These are phyloP conservation scores for Phyllotreta cruciferae DNA, from an alignment of 2,888 invertebrate genomes.

Conservation along the genomic window DNA sequence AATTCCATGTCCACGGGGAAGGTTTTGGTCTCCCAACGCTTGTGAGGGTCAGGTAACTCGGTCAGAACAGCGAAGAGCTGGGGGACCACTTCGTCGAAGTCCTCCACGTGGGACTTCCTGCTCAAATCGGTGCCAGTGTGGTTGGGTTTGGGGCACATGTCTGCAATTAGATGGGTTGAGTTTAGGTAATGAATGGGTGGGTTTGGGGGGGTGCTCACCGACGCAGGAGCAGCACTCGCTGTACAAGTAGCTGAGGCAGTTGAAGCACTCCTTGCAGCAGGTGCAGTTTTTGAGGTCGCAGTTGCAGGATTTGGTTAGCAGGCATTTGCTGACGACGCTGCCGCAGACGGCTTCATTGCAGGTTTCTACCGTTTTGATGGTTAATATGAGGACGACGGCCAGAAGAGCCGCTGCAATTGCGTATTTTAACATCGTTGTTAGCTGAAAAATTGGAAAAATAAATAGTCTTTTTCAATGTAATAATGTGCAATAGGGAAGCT, in stretches of 20 bases:
- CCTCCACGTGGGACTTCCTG: slow-evolving; percentile 86
- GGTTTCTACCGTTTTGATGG: slow-evolving; percentile 32
- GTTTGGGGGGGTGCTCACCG: slow-evolving; percentile 81
- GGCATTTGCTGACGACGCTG: slow-evolving; percentile 94
- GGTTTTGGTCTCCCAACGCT: slow-evolving; percentile 84
- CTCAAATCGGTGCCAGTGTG: slow-evolving; percentile 68
- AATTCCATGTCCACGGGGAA: slow-evolving; percentile 81
- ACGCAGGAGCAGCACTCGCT: slow-evolving; percentile 97
- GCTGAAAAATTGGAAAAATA: not conserved
- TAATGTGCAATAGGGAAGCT: not conserved
- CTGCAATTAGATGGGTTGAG: slow-evolving; percentile 62
- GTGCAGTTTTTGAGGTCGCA: slow-evolving; percentile 80
- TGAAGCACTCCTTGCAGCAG: slow-evolving; percentile 86
- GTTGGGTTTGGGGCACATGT: slow-evolving; percentile 89
- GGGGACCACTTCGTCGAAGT: slow-evolving; percentile 81
- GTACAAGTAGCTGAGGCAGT: slow-evolving; percentile 87
- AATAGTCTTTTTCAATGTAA: not conserved
- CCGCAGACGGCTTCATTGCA: slow-evolving; percentile 97
- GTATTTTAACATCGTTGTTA: slow-evolving; percentile 31
- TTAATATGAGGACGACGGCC: slow-evolving; percentile 28
- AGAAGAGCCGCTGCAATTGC: slow-evolving; percentile 28
- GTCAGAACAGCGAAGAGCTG: slow-evolving; percentile 85
- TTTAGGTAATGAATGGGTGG: slow-evolving; percentile 2
- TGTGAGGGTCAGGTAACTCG: slow-evolving; percentile 76
- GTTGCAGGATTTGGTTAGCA: slow-evolving; percentile 94